Base-by-base conservation (phyloP, 2,797 vertebrate genomes). In the Manis javanica region DNA sequence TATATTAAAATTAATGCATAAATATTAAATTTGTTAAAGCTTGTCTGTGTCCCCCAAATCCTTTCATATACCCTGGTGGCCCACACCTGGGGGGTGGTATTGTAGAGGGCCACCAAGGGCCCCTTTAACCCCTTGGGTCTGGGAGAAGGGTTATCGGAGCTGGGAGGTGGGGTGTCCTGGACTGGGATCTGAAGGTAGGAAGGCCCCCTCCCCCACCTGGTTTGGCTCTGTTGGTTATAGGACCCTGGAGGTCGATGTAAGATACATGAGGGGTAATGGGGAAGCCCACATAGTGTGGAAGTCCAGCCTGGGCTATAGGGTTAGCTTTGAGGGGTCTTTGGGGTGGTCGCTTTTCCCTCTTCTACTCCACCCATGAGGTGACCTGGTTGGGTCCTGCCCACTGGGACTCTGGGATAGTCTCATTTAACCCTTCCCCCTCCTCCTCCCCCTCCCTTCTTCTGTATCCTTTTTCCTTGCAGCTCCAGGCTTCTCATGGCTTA, bases 381-480 rank as follows among this genome's bases (percentile, higher is more conserved):
- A 51, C n/a, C 11, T 0, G 15, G 5, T 46, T 34, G 29, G 26
- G 16, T 57, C 15, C 79, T n/a, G n/a, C 24, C 68, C 15, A 2
- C 13, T 6, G 19, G 7, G 13, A 18, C 42, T 24, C 55, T 39
- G 29, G 53, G 64, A 26, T 11, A 18, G 29, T 26, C 16, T 55
- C 14, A 4, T 86, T 4, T 24, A 6, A 21, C 29, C 29, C 34
- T 31, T 42, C 42, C 18, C 0, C 23, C 6, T 37, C 23, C n/a
- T 24, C n/a, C 29, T 57, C 3, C 37, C 21, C 18, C 26, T 21
- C n/a, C 64, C 19, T 15, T 39, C 12, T 13, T 23, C 66, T 34
- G 4, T 29, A 16, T 8, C 18, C 0, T 42, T 21, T 39, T 37
- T 66, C 7, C 29, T 23, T 8, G 0, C 6, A 46, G 46, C 46